phyloP scores from a whole-genome alignment of 2,113 vertebrate genomes.

The Mohoua ochrocephala region DNA sequence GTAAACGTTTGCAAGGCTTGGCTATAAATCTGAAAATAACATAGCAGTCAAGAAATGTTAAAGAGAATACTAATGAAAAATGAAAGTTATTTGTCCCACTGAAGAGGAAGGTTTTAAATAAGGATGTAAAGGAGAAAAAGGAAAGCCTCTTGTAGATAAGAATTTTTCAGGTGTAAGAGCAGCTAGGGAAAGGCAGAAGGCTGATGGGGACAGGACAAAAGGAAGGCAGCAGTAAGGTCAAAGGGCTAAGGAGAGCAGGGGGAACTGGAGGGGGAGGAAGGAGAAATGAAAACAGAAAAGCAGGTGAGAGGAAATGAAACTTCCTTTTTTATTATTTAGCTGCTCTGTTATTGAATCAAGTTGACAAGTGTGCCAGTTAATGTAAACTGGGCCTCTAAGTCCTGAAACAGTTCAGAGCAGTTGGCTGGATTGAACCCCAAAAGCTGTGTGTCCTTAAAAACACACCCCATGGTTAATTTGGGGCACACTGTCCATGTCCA shows the following conservation, averaged over 20 bases:
- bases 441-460: neutral
- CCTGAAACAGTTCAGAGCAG: neutral
- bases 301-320: slow-evolving; percentile 42
- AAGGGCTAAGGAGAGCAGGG: neutral
- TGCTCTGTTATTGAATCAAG: neutral
- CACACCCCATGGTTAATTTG: neutral
- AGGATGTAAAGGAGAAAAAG: slow-evolving; percentile 1
- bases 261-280: neutral
- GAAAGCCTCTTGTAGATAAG: neutral
- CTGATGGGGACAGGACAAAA: neutral
- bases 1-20: neutral
- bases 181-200: neutral
- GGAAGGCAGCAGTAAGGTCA: neutral
- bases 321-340: slow-evolving; percentile 20
- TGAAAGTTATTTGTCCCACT: neutral
- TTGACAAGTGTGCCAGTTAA: neutral
- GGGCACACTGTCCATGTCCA: accelerated
- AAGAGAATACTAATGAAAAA: slow-evolving; percentile 21
- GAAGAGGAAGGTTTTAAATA: neutral
- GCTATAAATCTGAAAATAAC: slow-evolving; percentile 23
- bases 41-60: neutral
- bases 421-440: neutral
- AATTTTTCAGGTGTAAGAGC: neutral
- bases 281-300: slow-evolving; percentile 8
- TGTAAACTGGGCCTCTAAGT: neutral